Percentiles rank a stretch among this genome's conserved stretches.
phyloP scores from a whole-genome alignment of 2,113 vertebrate genomes.

The zebrafish (Danio rerio) region DNA sequence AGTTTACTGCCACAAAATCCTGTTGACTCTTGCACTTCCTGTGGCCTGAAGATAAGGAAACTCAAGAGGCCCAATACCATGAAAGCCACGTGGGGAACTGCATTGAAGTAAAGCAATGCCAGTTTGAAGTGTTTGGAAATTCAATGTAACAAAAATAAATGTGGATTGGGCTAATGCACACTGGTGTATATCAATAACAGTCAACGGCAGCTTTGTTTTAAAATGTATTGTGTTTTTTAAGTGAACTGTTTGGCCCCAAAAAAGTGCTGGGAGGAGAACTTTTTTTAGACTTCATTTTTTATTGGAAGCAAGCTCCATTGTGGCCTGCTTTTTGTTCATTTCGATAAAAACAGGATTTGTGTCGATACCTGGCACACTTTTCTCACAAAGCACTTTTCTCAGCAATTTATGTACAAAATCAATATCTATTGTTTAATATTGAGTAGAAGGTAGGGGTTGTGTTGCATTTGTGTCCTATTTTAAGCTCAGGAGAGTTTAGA shows the following conservation, averaged over 20 bases:
- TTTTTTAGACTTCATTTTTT: conserved; percentile 23
- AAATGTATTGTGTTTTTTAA: conserved; percentile 14
- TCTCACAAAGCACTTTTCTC: no score
- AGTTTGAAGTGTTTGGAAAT: conserved; percentile 58
- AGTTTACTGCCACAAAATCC: conserved; percentile 77
- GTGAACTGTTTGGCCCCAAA: background rate
- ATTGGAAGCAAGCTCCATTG: conserved; percentile 45
- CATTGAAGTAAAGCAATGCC: conserved; percentile 59
- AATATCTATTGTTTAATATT: background rate
- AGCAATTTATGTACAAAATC: background rate
- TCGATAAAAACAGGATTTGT: conserved; percentile 26
- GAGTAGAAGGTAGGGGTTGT: background rate
- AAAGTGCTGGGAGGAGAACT: conserved; percentile 25
- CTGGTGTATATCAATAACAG: conserved; percentile 18
- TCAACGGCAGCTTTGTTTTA: conserved; percentile 8
- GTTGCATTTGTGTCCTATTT: no score
- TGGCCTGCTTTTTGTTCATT: conserved; percentile 28
- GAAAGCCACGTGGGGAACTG: conserved; percentile 60
- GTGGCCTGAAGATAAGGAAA: conserved; percentile 79
- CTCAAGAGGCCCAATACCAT: conserved; percentile 70
- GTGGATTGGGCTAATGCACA: background rate
- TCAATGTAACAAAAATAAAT: conserved; percentile 64
- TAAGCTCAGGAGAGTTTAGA: background rate
- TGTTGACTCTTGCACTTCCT: conserved; percentile 81
- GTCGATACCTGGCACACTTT: conserved; percentile 3